Evolutionary conservation across 1,140 invertebrate species (phyloP).

Genomic region (Parasteatoda tepidariorum): DNA sequence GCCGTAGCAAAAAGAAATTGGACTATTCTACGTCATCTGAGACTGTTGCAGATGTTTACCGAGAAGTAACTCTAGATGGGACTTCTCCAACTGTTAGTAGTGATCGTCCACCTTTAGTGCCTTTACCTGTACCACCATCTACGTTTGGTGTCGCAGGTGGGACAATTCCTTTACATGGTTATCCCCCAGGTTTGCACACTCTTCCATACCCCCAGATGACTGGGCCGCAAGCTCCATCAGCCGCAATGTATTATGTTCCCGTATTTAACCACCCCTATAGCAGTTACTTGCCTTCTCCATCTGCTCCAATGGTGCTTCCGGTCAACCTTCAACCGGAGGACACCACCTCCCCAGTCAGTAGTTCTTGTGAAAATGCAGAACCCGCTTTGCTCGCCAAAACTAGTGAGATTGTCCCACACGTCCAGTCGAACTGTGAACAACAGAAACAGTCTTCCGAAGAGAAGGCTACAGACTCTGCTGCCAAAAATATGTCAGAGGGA

Average conservation of each 20-base stretch:
- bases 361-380: not conserved
- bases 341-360: not conserved
- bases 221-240: constrained; percentile 41
- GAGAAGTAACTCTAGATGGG: not conserved
- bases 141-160: constrained; percentile 37
- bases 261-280: constrained; percentile 56
- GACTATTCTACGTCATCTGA: constrained; percentile 22
- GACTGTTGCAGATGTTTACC: not conserved
- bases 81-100: constrained; percentile 10
- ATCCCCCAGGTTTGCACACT: constrained; percentile 46
- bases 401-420: not conserved
- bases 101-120: constrained; percentile 54
- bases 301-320: constrained; percentile 51
- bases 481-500: constrained; percentile 40
- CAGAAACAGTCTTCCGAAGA: not conserved
- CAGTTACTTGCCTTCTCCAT: constrained; percentile 39
- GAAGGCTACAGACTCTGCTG: not conserved
- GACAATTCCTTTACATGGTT: constrained; percentile 45
- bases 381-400: not conserved
- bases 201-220: constrained; percentile 48
- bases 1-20: constrained; percentile 23
- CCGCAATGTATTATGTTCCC: constrained; percentile 58
- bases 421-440: constrained; percentile 31
- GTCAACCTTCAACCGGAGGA: constrained; percentile 28
- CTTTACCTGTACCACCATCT: constrained; percentile 51